Conservation (phyloP, 2,797 vertebrate species). For the Oreochromis grahami region DNA sequence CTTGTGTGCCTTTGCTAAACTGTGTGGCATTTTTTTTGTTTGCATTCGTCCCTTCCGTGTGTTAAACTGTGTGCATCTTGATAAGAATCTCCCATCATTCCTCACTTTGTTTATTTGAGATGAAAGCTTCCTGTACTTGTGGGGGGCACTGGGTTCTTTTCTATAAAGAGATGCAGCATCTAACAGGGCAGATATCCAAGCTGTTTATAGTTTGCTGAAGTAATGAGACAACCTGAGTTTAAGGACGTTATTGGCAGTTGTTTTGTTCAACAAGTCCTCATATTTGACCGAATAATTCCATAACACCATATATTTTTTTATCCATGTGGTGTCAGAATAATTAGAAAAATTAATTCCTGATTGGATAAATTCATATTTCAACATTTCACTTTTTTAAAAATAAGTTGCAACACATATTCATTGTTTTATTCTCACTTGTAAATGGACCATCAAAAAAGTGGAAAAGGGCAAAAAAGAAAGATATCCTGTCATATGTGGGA, state of each 20-base stretch:
- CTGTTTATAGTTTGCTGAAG: background rate
- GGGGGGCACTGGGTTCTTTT: background rate
- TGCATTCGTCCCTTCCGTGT: slow-evolving; percentile 48
- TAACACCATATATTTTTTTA: background rate
- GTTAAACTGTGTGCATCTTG: slow-evolving; percentile 3
- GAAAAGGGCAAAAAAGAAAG: background rate
- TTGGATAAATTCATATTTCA: background rate
- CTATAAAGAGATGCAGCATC: background rate
- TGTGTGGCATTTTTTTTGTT: slow-evolving; percentile 45
- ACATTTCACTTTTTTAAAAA: rapidly evolving
- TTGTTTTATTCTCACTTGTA: background rate
- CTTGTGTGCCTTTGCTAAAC: slow-evolving; percentile 44
- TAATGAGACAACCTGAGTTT: background rate
- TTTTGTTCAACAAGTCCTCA: background rate
- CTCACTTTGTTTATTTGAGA: slow-evolving; percentile 56
- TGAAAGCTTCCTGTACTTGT: slow-evolving; percentile 46
- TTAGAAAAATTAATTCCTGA: rapidly evolving
- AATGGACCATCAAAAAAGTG: background rate
- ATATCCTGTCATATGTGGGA: background rate
- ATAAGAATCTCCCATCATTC: slow-evolving; percentile 60
- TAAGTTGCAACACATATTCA: background rate
- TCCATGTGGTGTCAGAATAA: background rate
- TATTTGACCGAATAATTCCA: background rate
- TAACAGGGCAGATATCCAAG: background rate
- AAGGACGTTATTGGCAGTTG: background rate